phyloP scores from a whole-genome alignment of 2,113 vertebrate genomes.

The Cyphomyrus discorhynchus region DNA sequence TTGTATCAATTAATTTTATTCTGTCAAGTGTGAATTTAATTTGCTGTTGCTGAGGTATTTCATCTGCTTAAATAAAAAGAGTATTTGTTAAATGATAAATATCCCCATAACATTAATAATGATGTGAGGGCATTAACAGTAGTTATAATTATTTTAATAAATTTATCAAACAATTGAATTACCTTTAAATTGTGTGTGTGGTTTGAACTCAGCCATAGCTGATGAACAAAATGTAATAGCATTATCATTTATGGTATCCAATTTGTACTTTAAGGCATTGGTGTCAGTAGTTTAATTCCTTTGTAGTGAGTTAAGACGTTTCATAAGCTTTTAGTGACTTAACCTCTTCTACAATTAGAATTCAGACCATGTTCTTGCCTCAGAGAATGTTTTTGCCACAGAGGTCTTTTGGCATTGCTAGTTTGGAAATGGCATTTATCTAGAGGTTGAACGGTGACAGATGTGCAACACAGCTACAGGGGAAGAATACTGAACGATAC shows the following conservation, averaged over 20 bases:
- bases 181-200: neutral
- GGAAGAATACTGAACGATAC: neutral
- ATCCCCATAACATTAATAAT: neutral
- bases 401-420: neutral
- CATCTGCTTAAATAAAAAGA: neutral
- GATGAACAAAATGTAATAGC: neutral
- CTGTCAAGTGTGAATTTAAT: neutral
- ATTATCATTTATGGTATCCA: neutral
- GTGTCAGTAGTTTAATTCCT: neutral
- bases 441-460: neutral
- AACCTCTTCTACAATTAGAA: neutral
- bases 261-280: neutral
- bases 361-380: neutral
- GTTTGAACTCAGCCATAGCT: neutral
- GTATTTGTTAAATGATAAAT: neutral
- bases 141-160: neutral
- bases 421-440: neutral
- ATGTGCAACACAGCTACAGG: neutral
- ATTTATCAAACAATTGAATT: neutral
- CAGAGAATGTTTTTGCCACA: slow-evolving; percentile 3
- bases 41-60: neutral
- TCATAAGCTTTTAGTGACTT: neutral
- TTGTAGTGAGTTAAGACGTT: neutral
- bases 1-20: neutral
- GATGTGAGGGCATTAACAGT: neutral